phyloP scores from a whole-genome alignment of 2,113 vertebrate species.

The Oceanites oceanicus region DNA sequence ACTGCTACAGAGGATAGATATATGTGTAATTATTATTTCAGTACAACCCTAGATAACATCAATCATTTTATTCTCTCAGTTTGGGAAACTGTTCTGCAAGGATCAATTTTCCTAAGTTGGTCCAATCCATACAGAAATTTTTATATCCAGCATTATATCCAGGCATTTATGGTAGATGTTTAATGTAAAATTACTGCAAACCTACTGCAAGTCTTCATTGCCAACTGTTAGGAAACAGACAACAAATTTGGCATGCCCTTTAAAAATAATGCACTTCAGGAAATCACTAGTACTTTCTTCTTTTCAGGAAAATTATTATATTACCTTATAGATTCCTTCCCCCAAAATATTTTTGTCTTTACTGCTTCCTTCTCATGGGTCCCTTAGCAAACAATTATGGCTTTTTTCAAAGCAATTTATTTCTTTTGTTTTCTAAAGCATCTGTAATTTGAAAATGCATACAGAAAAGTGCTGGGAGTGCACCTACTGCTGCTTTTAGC shows the following conservation, averaged over 20 bases:
- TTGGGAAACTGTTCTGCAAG: not conserved
- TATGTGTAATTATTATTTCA: not conserved
- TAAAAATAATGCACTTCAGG: not conserved
- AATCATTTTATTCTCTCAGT: not conserved
- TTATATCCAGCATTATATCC: not conserved
- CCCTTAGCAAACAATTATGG: not conserved
- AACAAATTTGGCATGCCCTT: not conserved
- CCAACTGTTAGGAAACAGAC: not conserved
- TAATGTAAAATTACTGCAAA: not conserved
- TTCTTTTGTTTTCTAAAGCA: not conserved
- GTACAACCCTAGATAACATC: not conserved
- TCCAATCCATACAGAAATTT: not conserved
- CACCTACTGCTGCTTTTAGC: not conserved
- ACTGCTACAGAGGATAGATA: not conserved
- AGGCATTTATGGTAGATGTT: not conserved
- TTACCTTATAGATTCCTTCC: not conserved
- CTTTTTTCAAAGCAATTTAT: not conserved
- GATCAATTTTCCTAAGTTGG: not conserved
- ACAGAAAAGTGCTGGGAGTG: not conserved
- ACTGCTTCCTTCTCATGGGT: not conserved
- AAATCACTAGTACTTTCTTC: not conserved
- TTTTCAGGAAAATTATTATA: not conserved
- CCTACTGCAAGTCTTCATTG: not conserved
- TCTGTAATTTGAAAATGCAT: not conserved
- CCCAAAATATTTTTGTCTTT: not conserved